Percentiles rank a stretch among this genome's conserved stretches.
These are phyloP conservation scores for Pseudochaenichthys georgianus DNA, from an alignment of 2,797 vertebrate species.

Conservation along the genomic window DNA sequence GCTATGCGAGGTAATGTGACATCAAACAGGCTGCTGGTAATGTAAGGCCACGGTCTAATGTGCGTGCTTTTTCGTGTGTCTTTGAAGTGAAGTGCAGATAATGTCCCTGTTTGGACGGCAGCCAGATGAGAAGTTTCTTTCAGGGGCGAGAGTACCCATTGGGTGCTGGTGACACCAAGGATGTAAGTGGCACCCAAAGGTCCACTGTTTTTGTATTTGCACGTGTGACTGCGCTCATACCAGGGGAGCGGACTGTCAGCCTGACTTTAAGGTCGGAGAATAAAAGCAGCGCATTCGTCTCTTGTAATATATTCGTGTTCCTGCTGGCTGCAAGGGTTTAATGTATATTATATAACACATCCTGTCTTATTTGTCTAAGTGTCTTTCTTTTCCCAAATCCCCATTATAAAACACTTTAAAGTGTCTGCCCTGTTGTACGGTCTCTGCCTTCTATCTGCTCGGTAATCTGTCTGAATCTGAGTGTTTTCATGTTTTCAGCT, in stretches of 20 bases:
- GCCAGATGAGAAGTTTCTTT: constrained; percentile 58
- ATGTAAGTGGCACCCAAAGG: constrained; percentile 26
- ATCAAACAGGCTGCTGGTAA: constrained; percentile 59
- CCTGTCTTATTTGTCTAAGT: constrained; percentile 31
- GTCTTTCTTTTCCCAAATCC: constrained; percentile 29
- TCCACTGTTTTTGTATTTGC: constrained; percentile 38
- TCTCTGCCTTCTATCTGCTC: too few species aligned
- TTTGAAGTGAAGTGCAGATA: constrained; percentile 72
- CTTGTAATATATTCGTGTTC: constrained; percentile 54
- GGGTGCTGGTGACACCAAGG: constrained; percentile 31
- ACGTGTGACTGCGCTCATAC: constrained; percentile 32
- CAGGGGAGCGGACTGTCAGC: constrained; percentile 37
- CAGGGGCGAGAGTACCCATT: constrained; percentile 22
- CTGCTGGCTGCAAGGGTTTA: constrained; percentile 30
- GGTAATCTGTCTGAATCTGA: too few species aligned
- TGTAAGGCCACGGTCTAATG: constrained; percentile 50
- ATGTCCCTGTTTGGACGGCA: constrained; percentile 57
- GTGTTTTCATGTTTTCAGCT: too few species aligned
- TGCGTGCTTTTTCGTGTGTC: constrained; percentile 51
- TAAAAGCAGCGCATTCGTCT: constrained; percentile 68
- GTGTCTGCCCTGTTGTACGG: background rate
- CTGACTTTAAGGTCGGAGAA: constrained; percentile 57
- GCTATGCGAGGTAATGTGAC: constrained; percentile 56
- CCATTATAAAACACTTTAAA: constrained; percentile 37
- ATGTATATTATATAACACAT: constrained; percentile 40